These are phyloP conservation scores for Bombus breviceps DNA, from an alignment of 1,140 invertebrate species.

Conservation along the genomic window DNA sequence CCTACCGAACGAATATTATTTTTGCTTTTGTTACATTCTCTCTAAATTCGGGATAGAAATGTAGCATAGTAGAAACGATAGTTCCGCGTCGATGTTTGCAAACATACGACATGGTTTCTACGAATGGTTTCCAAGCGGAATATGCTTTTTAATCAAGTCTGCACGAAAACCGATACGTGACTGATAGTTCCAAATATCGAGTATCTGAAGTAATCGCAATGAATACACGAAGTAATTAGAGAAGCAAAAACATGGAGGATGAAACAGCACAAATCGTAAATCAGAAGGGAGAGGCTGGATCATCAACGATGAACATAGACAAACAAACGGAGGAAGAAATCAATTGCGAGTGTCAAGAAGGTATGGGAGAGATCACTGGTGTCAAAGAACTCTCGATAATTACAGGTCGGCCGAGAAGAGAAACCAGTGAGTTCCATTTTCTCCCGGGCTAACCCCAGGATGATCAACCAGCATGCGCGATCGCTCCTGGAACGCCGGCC, in stretches of 20 bases:
- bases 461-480: constrained; percentile 49
- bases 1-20: too few species aligned
- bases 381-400: constrained; percentile 58
- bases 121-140: neutral
- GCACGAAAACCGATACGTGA: neutral
- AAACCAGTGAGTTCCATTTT: constrained; percentile 45
- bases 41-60: neutral
- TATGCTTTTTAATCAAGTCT: constrained; percentile 8
- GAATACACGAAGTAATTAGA: constrained; percentile 2
- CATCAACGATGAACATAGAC: neutral
- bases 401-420: constrained; percentile 45
- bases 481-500: constrained; percentile 41
- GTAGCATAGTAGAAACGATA: neutral
- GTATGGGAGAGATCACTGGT: constrained; percentile 15
- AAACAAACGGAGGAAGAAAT: constrained; percentile 32
- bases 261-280: neutral
- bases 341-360: constrained; percentile 4
- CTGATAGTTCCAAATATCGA: neutral
- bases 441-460: constrained; percentile 19
- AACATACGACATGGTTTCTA: neutral
- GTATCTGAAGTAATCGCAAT: too few species aligned
- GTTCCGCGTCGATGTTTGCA: neutral
- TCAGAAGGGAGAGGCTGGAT: neutral
- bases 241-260: neutral
- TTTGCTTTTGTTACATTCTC: too few species aligned